phyloP scores from a whole-genome alignment of 2,113 vertebrate species.

The Stigmatopora nigra region DNA sequence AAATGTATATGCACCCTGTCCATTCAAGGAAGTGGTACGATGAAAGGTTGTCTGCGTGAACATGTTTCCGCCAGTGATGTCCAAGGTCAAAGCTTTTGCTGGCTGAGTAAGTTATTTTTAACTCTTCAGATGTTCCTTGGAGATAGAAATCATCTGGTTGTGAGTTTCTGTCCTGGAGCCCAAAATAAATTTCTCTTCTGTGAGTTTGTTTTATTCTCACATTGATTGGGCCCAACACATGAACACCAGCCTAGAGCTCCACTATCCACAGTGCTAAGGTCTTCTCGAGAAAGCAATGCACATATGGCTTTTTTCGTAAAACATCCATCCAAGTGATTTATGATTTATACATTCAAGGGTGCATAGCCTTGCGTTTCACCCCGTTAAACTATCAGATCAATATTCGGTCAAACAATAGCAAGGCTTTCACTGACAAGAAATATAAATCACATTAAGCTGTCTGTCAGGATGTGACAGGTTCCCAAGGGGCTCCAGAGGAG shows the following conservation, averaged over 20 bases:
- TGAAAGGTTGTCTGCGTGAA: conserved; percentile 51
- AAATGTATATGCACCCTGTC: conserved; percentile 29
- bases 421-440: conserved; percentile 24
- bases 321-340: conserved; percentile 28
- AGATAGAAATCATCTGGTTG: conserved; percentile 59
- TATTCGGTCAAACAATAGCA: conserved; percentile 50
- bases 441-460: conserved; percentile 42
- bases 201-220: conserved; percentile 59
- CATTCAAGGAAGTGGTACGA: conserved; percentile 53
- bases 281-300: conserved; percentile 25
- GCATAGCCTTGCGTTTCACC: conserved; percentile 33
- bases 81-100: conserved; percentile 26
- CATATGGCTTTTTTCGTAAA: conserved; percentile 37
- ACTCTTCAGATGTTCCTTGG: conserved; percentile 58
- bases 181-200: conserved; percentile 45
- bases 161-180: conserved; percentile 51
- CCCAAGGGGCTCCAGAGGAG: conserved; percentile 10
- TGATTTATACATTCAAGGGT: conserved; percentile 45
- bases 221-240: conserved; percentile 43
- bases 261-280: conserved; percentile 16
- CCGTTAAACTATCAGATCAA: conserved; percentile 49
- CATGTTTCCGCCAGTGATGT: conserved; percentile 45
- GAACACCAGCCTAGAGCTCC: conserved; percentile 24
- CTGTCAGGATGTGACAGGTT: conserved; percentile 25
- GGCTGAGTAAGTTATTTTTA: conserved; percentile 55